Conservation (phyloP, 1,140 invertebrate genomes). For the Magallana ariakensis region DNA sequence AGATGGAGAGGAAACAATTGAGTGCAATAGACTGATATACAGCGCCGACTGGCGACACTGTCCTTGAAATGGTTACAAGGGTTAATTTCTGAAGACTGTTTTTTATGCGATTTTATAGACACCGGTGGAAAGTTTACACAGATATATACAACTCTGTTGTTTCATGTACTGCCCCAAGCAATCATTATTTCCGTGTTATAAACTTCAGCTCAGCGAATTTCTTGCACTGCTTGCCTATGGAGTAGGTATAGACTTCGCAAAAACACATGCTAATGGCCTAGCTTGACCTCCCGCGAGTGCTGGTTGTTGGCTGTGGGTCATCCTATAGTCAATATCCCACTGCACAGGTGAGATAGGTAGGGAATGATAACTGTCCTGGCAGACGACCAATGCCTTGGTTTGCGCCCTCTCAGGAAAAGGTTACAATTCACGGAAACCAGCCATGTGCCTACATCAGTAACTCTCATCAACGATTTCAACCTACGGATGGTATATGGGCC, state of each 20-base stretch:
- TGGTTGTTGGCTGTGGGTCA: conserved; percentile 25
- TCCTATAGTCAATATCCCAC: conserved; percentile 21
- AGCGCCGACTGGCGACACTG: neutral
- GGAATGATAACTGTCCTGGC: conserved; percentile 22
- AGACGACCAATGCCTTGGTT: conserved; percentile 2
- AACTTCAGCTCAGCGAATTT: conserved; percentile 31
- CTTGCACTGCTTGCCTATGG: conserved; percentile 16
- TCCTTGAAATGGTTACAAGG: conserved; percentile 5
- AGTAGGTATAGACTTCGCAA: conserved; percentile 23
- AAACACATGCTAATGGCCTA: conserved; percentile 35
- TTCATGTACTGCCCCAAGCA: conserved; percentile 31
- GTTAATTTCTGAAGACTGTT: conserved; percentile 15
- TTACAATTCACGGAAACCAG: neutral
- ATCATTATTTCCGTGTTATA: conserved; percentile 33
- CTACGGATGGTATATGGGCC: neutral
- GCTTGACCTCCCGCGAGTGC: conserved; percentile 12
- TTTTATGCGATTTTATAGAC: conserved; percentile 25
- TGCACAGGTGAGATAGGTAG: conserved; percentile 23
- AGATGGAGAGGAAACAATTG: neutral
- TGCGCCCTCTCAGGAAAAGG: neutral
- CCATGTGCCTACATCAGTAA: neutral
- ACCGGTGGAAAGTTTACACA: conserved; percentile 15
- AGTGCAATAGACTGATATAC: conserved; percentile 5
- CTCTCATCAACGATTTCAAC: neutral
- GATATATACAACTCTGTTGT: conserved; percentile 21